Percentiles rank a stretch among this genome's conserved stretches.
Conservation (phyloP, 2,888 invertebrate species). For the Stenchaetothrips biformis region DNA sequence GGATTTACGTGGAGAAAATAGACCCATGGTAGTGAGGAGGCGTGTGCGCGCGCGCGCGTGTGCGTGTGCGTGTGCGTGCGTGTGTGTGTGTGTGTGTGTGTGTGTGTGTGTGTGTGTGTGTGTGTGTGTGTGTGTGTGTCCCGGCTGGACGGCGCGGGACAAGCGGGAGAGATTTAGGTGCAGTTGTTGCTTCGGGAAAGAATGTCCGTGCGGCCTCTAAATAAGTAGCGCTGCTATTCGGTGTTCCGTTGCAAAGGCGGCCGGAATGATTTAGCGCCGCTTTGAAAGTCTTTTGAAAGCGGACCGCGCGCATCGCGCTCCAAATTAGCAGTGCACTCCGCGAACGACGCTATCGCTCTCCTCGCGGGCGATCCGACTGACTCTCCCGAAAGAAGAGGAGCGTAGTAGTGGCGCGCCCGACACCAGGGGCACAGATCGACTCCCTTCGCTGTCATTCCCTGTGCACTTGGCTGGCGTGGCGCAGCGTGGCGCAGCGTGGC, state of each 20-base stretch:
- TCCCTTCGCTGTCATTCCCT: background rate
- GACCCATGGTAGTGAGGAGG: background rate
- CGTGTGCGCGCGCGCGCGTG: too few species aligned
- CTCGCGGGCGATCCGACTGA: background rate
- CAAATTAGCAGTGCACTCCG: background rate
- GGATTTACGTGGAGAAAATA: conserved; percentile 25
- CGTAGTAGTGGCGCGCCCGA: too few species aligned
- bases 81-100: too few species aligned
- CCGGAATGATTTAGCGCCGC: background rate
- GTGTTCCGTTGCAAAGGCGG: background rate
- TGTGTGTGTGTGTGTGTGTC: too few species aligned
- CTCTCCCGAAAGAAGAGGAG: too few species aligned
- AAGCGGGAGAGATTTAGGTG: conserved; percentile 7
- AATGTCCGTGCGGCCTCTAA: background rate
- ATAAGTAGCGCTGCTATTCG: background rate
- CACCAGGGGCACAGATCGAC: too few species aligned
- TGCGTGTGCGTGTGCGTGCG: too few species aligned
- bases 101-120: too few species aligned
- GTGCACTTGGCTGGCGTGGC: background rate
- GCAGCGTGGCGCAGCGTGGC: background rate
- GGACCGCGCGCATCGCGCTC: background rate
- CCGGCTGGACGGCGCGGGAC: too few species aligned
- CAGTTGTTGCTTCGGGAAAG: conserved; percentile 10
- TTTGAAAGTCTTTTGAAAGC: background rate
- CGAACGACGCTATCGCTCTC: background rate